Percentiles rank a stretch among this genome's conserved stretches.
Evolutionary conservation across 2,113 vertebrate genomes (phyloP).

Genomic region (Gasterosteus aculeatus): DNA sequence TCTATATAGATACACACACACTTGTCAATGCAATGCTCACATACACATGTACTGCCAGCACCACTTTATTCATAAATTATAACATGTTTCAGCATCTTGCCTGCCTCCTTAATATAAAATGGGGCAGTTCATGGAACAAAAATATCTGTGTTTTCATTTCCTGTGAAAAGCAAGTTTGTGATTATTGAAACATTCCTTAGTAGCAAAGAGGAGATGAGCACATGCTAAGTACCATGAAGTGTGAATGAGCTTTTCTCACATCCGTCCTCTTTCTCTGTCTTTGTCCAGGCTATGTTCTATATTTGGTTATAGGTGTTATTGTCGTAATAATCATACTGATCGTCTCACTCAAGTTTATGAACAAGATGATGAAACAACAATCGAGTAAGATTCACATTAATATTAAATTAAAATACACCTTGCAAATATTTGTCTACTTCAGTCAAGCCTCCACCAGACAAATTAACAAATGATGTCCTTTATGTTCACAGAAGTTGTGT

Average conservation of each 20-base stretch:
- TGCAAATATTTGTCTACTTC: background rate
- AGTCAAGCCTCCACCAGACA: background rate
- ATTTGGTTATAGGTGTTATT: background rate
- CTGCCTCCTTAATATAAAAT: background rate
- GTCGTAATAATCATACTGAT: background rate
- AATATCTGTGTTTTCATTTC: background rate
- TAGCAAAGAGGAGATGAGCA: background rate
- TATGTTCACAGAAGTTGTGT: slow-evolving; percentile 12
- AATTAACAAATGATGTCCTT: background rate
- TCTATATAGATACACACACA: background rate
- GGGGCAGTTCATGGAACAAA: background rate
- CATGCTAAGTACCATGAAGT: background rate
- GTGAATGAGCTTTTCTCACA: background rate
- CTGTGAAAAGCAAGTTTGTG: background rate
- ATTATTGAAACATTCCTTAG: background rate
- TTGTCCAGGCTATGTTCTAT: slow-evolving; percentile 2
- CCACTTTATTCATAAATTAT: too few species aligned
- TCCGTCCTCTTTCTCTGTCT: background rate
- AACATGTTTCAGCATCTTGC: too few species aligned
- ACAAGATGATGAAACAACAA: background rate
- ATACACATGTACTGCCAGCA: background rate
- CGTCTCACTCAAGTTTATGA: background rate
- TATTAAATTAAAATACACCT: background rate
- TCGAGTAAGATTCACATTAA: slow-evolving; percentile 8
- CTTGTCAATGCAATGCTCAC: background rate